Percentiles rank a stretch among this genome's conserved stretches.
These are phyloP conservation scores for Montipora cactus DNA, from an alignment of 64 coral and sea anemone species.

Conservation along the genomic window DNA sequence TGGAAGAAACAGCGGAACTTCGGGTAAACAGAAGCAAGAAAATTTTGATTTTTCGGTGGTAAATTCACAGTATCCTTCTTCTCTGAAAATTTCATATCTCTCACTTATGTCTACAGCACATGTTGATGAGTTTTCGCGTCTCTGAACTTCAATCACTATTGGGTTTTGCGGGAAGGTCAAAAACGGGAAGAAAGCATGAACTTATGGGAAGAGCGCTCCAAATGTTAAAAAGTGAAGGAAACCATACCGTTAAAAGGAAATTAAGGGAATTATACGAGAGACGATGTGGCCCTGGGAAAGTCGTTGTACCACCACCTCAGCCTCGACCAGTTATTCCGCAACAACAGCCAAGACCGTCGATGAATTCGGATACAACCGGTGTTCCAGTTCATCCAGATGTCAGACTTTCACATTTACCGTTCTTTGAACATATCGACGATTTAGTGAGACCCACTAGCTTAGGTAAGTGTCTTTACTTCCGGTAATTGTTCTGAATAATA, in stretches of 20 bases:
- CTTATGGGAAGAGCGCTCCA: constrained; percentile 96
- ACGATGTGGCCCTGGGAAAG: constrained; percentile 87
- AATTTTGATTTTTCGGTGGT: neutral
- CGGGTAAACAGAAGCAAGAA: constrained; percentile 63
- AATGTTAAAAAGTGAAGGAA: constrained; percentile 95
- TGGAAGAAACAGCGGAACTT: constrained; percentile 89
- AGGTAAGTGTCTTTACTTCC: constrained; percentile 55
- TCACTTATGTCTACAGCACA: constrained; percentile 79
- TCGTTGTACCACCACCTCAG: constrained; percentile 20
- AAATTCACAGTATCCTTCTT: neutral
- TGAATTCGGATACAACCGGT: constrained; percentile 59
- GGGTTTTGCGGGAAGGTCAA: constrained; percentile 95
- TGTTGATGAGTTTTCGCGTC: constrained; percentile 98
- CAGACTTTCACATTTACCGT: constrained; percentile 79
- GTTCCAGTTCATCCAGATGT: constrained; percentile 97
- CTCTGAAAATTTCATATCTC: neutral
- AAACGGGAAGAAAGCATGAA: constrained; percentile 97
- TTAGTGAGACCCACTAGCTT: constrained; percentile 93
- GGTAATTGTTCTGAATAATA: neutral
- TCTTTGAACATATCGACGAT: constrained; percentile 95
- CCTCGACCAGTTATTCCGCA: neutral
- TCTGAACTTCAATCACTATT: constrained; percentile 92
- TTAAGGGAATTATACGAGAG: constrained; percentile 88
- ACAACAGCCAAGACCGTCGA: constrained; percentile 2
- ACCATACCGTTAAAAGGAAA: constrained; percentile 80